Evolutionary conservation across 2,888 invertebrate genomes (phyloP), one percentile per base, ranked within the genome.

Genomic region (Thereva nobilitata): DNA sequence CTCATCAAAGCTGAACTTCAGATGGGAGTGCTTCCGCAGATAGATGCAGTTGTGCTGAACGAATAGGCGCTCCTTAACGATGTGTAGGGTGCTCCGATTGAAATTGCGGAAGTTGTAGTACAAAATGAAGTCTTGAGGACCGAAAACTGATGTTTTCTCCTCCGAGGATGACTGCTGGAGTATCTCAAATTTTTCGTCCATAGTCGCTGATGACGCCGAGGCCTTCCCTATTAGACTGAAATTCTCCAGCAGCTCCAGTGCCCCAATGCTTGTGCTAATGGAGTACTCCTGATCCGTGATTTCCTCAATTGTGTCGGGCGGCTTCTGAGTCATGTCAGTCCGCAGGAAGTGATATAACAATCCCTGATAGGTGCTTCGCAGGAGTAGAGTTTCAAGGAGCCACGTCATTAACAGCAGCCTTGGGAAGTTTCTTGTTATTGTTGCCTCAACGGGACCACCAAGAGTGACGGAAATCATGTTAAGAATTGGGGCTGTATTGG

Each of bases 321-420:
- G 23, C 23, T 23, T 23, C 23, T 23, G 23, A 23, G 23, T 23
- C 23, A 23, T 23, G 23, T 23, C 23, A 23, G 23, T 23, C 2
- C 23, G 23, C 23, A 23, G 23, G 23, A 23, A 23, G 23, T 23
- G 23, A 23, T 23, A 23, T 23, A 23, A 23, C 23, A 23, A 23
- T 23, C 67, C 67, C 66, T 79, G 78, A 59, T 79, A 79, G 52
- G 75, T 77, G 50, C 67, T 72, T 35, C 79, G 74, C 57, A 79
- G 52, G 3, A 79, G 69, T 5, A 76, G 40, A 0, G 73, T 71
- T 40, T 69, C 63, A 12, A 75, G 6, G 37, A 79, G 40, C 79
- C 79, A 79, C 0, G 74, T 69, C 5, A 71, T 50, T 3, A 79
- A 55, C 12, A 77, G 49, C 10, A 74, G 71, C 0, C 79, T 74